Base-by-base conservation (phyloP, 37 sponge, comb jelly and placozoan genomes). In the Lycopodina hypogea region DNA sequence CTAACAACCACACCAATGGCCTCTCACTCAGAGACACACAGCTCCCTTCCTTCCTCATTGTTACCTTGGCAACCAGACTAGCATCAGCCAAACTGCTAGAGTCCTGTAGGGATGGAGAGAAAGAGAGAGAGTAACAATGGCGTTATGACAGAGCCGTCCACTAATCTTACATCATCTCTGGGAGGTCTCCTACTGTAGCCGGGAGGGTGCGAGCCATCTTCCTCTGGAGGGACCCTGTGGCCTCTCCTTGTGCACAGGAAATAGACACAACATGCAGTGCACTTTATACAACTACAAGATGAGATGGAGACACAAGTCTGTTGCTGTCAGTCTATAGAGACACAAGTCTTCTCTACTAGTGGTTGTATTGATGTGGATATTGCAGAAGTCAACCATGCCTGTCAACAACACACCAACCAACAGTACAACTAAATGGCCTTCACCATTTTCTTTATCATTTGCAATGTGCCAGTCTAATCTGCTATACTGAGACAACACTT, bases 1-100 rank as follows among this genome's bases (percentile, higher is more conserved):
- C 7, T 94, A 82, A 34, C 96, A 96, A 48, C 91, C 76, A 40
- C 71, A 82, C 99, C 99, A 99, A 19, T 95, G 92, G 69, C 91
- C 78, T 91, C 95, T 50, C 51, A 56, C n/a, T n/a, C n/a, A n/a
- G n/a, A n/a, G n/a, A n/a, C n/a, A n/a, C n/a, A n/a, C n/a, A n/a
- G n/a, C n/a, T n/a, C n/a, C n/a, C n/a, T n/a, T n/a, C n/a, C n/a
- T n/a, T n/a, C n/a, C n/a, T 30, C 17, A 65, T 32, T 65, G 34
- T 17, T 59, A 88, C 88, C 83, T 84, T 90, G 2, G 81, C 56
- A 3, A 90, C 57, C 48, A 90, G 69, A 56, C 29, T 77, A 0
- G 72, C 36, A 39, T 81, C 86, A 42, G 61, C 51, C 18, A 72
- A 40, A 42, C 81, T 74, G 22, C 42, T 77, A 1, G 71, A 38